Conservation (phyloP, 2,888 invertebrate species). For the Netelia fuscicornis region DNA sequence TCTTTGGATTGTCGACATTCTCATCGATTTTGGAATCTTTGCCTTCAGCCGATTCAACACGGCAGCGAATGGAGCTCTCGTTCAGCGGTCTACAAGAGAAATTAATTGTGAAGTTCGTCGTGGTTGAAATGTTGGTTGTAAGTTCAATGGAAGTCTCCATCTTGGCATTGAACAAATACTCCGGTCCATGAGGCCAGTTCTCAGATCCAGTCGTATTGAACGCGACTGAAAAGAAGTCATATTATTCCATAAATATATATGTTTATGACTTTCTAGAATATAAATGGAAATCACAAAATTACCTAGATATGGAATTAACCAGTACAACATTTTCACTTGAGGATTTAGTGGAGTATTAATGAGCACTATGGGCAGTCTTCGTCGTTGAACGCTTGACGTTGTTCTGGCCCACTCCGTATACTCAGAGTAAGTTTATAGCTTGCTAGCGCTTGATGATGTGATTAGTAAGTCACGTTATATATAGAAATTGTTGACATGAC, state of each 20-base stretch:
- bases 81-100: neutral
- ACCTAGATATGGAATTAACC: slow-evolving; percentile 53
- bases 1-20: neutral
- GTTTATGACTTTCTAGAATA: neutral
- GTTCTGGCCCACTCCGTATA: neutral
- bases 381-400: neutral
- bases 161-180: slow-evolving; percentile 21
- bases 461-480: too few species aligned
- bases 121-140: neutral
- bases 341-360: neutral
- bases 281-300: slow-evolving; percentile 7
- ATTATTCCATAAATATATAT: neutral
- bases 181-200: slow-evolving; percentile 44
- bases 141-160: neutral
- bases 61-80: neutral
- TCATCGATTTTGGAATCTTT: neutral
- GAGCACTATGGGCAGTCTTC: neutral
- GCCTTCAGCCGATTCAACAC: neutral
- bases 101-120: neutral
- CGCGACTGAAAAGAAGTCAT: slow-evolving; percentile 8
- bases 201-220: slow-evolving; percentile 17
- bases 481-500: too few species aligned
- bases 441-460: too few species aligned
- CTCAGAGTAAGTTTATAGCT: neutral
- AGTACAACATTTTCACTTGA: slow-evolving; percentile 39